A percentile compares a stretch with the other conserved stretches of the same genome.
Conservation (phyloP, 1,140 invertebrate species). For the Megalonaias nervosa region DNA sequence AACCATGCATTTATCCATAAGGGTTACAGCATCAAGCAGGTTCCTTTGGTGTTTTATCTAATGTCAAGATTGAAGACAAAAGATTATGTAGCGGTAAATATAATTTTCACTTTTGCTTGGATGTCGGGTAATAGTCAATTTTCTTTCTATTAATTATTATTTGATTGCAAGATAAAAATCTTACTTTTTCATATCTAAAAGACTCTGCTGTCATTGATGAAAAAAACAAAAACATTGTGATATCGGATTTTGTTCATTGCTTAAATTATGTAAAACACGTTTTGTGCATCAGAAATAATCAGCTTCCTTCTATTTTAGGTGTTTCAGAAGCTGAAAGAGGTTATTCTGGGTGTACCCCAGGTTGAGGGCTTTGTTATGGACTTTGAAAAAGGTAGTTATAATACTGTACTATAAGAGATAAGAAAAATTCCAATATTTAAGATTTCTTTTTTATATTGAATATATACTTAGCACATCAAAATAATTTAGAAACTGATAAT, state of each 20-base stretch:
- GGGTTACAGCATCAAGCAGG: slow-evolving; percentile 19
- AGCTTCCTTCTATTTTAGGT: neutral
- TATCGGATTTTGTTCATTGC: no score
- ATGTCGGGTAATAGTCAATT: neutral
- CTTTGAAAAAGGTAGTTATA: neutral
- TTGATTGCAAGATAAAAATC: neutral
- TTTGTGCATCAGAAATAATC: neutral
- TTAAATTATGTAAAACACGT: no score
- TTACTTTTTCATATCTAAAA: neutral
- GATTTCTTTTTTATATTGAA: neutral
- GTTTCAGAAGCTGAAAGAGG: no score
- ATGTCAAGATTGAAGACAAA: slow-evolving; percentile 19
- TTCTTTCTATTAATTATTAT: neutral
- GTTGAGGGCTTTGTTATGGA: neutral
- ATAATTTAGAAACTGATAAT: neutral
- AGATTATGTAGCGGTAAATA: slow-evolving; percentile 10
- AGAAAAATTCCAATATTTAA: neutral
- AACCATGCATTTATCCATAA: slow-evolving; percentile 26
- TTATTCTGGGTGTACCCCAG: neutral
- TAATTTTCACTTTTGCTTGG: neutral
- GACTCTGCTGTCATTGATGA: neutral
- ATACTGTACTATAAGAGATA: neutral
- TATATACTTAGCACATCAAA: neutral
- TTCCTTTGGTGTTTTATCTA: slow-evolving; percentile 19
- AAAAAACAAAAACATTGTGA: no score